These are phyloP conservation scores for Brachionus koreanus DNA, from an alignment of 1,140 invertebrate genomes.

Conservation along the genomic window DNA sequence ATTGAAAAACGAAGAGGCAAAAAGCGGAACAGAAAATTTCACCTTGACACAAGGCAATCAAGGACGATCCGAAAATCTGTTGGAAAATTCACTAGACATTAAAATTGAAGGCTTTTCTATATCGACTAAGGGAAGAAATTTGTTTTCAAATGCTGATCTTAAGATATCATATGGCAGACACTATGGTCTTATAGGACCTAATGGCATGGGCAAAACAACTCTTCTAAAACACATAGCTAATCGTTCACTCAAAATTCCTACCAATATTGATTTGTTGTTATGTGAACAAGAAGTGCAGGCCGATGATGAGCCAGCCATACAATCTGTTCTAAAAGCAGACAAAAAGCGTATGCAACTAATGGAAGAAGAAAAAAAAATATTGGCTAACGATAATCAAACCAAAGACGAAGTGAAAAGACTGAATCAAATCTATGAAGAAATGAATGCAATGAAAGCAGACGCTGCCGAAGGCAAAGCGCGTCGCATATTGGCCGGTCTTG, in stretches of 20 bases:
- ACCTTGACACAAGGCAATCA: slow-evolving; percentile 84
- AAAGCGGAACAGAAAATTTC: slow-evolving; percentile 69
- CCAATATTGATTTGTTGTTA: slow-evolving; percentile 91
- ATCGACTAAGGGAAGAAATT: slow-evolving; percentile 89
- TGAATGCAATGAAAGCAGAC: slow-evolving; percentile 92
- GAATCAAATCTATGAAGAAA: slow-evolving; percentile 85
- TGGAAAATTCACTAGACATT: slow-evolving; percentile 93
- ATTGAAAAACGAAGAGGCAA: not conserved
- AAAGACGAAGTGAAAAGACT: slow-evolving; percentile 71
- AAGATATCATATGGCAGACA: slow-evolving; percentile 85
- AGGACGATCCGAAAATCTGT: slow-evolving; percentile 72
- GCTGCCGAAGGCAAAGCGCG: slow-evolving; percentile 89
- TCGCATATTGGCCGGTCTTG: slow-evolving; percentile 90
- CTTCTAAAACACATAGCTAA: slow-evolving; percentile 84
- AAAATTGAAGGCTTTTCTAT: slow-evolving; percentile 97
- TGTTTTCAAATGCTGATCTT: slow-evolving; percentile 93
- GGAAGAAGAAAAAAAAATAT: slow-evolving; percentile 74
- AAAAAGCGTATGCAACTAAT: slow-evolving; percentile 76
- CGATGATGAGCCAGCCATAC: slow-evolving; percentile 82
- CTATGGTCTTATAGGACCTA: slow-evolving; percentile 96
- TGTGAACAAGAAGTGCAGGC: slow-evolving; percentile 98
- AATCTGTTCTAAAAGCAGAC: slow-evolving; percentile 86
- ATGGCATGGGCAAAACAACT: slow-evolving; percentile 96
- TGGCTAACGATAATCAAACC: slow-evolving; percentile 61
- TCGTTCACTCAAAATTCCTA: slow-evolving; percentile 82